Percentiles rank a stretch among this genome's conserved stretches.
Evolutionary conservation across 2,113 vertebrate genomes (phyloP).

Genomic region (Lophochroa leadbeateri): DNA sequence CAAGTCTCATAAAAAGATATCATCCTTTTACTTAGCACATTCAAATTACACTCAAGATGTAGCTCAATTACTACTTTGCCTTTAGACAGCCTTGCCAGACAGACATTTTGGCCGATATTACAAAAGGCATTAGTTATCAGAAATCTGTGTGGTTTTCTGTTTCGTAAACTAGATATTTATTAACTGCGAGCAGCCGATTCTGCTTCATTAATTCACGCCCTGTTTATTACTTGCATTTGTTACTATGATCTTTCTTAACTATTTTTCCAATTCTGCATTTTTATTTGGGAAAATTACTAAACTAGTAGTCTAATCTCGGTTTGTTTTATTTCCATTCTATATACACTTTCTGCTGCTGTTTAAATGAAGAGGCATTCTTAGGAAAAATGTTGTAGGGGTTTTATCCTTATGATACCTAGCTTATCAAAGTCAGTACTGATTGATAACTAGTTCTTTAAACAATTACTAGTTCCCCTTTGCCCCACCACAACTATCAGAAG

Average conservation of each 20-base stretch:
- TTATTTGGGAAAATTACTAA: not conserved
- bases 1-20: not conserved
- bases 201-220: not conserved
- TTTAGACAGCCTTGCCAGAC: not conserved
- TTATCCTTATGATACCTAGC: not conserved
- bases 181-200: not conserved
- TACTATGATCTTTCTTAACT: not conserved
- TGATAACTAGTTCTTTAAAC: not conserved
- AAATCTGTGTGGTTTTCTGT: not conserved
- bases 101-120: accelerated
- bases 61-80: not conserved
- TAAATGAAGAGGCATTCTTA: not conserved
- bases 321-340: constrained; percentile 8
- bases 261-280: not conserved
- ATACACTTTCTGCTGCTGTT: not conserved
- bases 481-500: not conserved
- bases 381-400: not conserved
- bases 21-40: not conserved
- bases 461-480: not conserved
- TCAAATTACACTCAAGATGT: not conserved
- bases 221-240: not conserved
- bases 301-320: not conserved
- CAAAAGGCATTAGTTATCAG: not conserved
- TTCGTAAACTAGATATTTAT: constrained; percentile 17
- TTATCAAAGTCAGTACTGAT: not conserved